Conservation (phyloP, 2,888 invertebrate species). For the Polyploca ridens region DNA sequence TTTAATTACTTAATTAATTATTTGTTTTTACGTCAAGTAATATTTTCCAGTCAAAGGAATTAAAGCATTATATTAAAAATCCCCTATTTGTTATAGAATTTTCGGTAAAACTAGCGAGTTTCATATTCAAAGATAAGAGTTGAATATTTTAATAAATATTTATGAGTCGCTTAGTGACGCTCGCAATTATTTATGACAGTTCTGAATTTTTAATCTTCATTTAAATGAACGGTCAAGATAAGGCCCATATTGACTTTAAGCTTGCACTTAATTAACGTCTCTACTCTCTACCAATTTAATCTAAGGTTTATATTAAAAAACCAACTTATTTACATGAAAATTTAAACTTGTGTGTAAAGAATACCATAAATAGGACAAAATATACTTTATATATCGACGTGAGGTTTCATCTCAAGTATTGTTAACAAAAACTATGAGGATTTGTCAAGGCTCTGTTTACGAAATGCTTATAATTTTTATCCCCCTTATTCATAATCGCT, state of each 20-base stretch:
- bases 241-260: background rate
- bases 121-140: background rate
- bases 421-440: too few relatives aligned
- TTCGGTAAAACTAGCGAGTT: background rate
- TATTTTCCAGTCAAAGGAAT: background rate
- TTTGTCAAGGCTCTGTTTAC: too few relatives aligned
- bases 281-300: background rate
- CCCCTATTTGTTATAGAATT: background rate
- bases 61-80: background rate
- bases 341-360: too few relatives aligned
- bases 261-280: background rate
- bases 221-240: background rate
- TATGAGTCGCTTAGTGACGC: background rate
- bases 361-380: too few relatives aligned
- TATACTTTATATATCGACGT: too few relatives aligned
- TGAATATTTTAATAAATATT: background rate
- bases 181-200: background rate
- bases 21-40: background rate
- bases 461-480: too few relatives aligned
- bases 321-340: too few relatives aligned
- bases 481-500: too few relatives aligned
- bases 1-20: background rate
- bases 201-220: background rate
- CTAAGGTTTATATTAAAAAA: background rate
- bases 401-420: too few relatives aligned